A percentile compares a stretch with the other conserved stretches of the same genome.
Evolutionary conservation across 2,888 invertebrate species (phyloP).

Genomic region (Cerastis leucographa): DNA sequence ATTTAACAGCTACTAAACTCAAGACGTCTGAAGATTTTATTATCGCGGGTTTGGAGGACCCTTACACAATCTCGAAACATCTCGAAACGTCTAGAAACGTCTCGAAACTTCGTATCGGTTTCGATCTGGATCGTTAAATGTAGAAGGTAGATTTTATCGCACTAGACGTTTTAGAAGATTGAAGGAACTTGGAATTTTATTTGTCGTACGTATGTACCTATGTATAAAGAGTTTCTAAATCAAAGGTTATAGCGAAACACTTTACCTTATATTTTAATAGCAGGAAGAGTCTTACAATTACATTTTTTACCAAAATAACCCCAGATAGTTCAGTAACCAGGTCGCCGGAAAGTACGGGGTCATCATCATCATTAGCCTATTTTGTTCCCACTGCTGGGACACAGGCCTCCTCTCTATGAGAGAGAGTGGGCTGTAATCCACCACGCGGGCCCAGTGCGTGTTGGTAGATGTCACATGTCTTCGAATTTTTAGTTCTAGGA

Average conservation of each 20-base stretch:
- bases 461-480: too few species aligned
- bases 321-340: too few species aligned
- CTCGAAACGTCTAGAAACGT: constrained; percentile 34
- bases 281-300: not conserved
- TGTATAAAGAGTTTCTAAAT: not conserved
- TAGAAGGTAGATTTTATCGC: constrained; percentile 57
- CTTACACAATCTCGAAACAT: constrained; percentile 51
- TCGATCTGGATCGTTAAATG: constrained; percentile 48
- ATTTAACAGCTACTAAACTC: constrained; percentile 51
- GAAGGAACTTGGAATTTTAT: constrained; percentile 17
- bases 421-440: too few species aligned
- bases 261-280: not conserved
- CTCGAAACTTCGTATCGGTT: constrained; percentile 56
- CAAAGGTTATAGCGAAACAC: not conserved
- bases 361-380: too few species aligned
- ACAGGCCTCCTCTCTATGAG: too few species aligned
- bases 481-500: too few species aligned
- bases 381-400: too few species aligned
- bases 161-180: constrained; percentile 45
- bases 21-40: constrained; percentile 52
- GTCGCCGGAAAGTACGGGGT: too few species aligned
- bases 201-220: not conserved
- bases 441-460: too few species aligned
- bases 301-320: not conserved
- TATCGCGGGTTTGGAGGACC: constrained; percentile 32